Evolutionary conservation across 1,140 invertebrate genomes (phyloP).

Genomic region (Zaprionus davidi): DNA sequence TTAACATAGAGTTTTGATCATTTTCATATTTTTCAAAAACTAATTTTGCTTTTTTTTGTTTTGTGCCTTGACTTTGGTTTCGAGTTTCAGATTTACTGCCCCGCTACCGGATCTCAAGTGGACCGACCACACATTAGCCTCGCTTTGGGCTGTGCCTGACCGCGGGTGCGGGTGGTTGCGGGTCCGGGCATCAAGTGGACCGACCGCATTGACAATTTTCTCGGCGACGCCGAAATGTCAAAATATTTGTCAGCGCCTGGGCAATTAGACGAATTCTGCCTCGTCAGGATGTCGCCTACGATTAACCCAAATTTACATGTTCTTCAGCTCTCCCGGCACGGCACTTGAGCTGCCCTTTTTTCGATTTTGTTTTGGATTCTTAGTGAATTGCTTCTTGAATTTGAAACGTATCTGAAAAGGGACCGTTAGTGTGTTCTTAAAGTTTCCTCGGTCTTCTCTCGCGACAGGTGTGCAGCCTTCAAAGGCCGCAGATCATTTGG

Average conservation of each 20-base stretch:
- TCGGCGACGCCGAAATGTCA: constrained; percentile 66
- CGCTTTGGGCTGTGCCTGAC: not conserved
- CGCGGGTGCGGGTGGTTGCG: not conserved
- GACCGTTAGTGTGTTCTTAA: too few species aligned
- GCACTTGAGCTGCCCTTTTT: constrained; percentile 55
- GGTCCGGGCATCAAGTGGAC: constrained; percentile 24
- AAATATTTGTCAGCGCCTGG: constrained; percentile 76
- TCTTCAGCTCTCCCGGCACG: constrained; percentile 14
- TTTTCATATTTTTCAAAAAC: not conserved
- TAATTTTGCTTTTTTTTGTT: constrained; percentile 3
- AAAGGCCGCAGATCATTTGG: constrained; percentile 58
- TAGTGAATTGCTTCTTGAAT: not conserved
- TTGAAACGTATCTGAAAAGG: not conserved
- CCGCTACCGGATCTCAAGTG: constrained; percentile 70
- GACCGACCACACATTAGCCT: constrained; percentile 70
- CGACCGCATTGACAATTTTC: constrained; percentile 27
- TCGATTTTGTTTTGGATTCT: not conserved
- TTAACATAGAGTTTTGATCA: not conserved
- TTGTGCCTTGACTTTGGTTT: constrained; percentile 31
- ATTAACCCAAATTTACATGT: constrained; percentile 58
- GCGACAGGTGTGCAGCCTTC: constrained; percentile 61
- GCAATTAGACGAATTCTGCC: constrained; percentile 61
- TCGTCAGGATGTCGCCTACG: constrained; percentile 72
- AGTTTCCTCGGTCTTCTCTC: too few species aligned
- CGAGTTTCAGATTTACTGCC: constrained; percentile 42